phyloP scores from a whole-genome alignment of 2,797 vertebrate genomes.

The Lagocephalus sceleratus region DNA sequence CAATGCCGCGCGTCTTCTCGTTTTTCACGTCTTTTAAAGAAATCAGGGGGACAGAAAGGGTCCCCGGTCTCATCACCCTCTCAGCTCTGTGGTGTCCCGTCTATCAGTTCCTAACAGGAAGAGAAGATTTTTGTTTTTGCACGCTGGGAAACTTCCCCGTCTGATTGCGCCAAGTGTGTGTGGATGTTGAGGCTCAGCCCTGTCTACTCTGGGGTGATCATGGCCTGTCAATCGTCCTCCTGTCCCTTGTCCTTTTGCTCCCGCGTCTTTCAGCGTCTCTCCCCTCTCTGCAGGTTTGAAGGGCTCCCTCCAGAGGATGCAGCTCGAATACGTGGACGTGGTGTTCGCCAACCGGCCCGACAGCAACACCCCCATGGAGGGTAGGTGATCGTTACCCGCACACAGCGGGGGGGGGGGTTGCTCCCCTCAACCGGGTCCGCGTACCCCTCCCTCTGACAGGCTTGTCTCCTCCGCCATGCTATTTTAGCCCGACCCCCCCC shows the following conservation, averaged over 20 bases:
- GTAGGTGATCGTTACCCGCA: constrained; percentile 73
- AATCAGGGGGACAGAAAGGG: not conserved
- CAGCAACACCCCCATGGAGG: constrained; percentile 98
- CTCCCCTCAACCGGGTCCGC: too few relatives aligned
- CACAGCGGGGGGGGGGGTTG: constrained; percentile 46
- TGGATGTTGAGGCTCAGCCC: too few relatives aligned
- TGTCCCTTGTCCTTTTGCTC: not conserved
- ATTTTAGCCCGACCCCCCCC: constrained; percentile 57
- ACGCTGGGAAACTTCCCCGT: not conserved
- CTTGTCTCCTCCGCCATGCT: constrained; percentile 40
- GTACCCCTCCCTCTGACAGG: constrained; percentile 19
- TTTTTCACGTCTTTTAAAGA: not conserved
- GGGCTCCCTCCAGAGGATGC: constrained; percentile 94
- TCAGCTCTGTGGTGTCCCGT: constrained; percentile 18
- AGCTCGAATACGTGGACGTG: constrained; percentile 97
- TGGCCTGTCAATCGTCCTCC: too few relatives aligned
- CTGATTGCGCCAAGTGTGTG: too few relatives aligned
- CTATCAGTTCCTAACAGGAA: constrained; percentile 1
- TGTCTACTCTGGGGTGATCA: too few relatives aligned
- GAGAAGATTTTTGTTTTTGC: constrained; percentile 5
- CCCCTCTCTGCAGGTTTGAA: constrained; percentile 80
- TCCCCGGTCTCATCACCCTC: constrained; percentile 14
- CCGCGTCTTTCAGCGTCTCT: not conserved
- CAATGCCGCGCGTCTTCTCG: constrained; percentile 16
- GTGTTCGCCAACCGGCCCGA: constrained; percentile 97